Conservation (phyloP, 1,140 invertebrate genomes). For the Sipha flava region DNA sequence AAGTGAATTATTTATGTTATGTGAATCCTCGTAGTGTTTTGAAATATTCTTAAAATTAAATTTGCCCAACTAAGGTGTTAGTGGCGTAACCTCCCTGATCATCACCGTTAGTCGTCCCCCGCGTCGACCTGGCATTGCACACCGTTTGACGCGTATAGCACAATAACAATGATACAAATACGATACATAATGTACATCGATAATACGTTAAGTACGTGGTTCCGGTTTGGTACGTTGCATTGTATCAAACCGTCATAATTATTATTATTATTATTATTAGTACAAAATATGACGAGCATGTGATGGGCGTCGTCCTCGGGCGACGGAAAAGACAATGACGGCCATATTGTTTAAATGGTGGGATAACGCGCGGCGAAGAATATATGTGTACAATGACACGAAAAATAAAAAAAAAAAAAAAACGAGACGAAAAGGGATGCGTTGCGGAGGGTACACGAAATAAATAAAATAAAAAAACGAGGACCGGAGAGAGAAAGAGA, state of each 20-base stretch:
- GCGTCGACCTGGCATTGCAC: too few species aligned
- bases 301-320: constrained; percentile 12
- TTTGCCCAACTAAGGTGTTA: too few species aligned
- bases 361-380: background rate
- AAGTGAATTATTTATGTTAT: too few species aligned
- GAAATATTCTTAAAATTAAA: too few species aligned
- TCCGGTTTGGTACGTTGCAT: background rate
- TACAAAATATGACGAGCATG: background rate
- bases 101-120: too few species aligned
- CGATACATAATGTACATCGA: too few species aligned
- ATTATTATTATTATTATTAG: background rate
- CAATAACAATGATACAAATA: too few species aligned
- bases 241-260: background rate
- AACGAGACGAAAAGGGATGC: background rate
- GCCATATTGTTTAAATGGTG: constrained; percentile 31
- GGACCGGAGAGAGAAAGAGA: too few species aligned
- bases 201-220: background rate
- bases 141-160: too few species aligned
- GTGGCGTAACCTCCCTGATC: too few species aligned
- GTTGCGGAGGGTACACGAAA: background rate
- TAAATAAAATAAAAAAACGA: background rate
- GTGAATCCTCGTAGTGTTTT: too few species aligned
- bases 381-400: background rate
- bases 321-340: constrained; percentile 10
- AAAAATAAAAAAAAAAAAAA: background rate